Conservation (phyloP, 2,888 invertebrate genomes). For the Acrobasis repandana region DNA sequence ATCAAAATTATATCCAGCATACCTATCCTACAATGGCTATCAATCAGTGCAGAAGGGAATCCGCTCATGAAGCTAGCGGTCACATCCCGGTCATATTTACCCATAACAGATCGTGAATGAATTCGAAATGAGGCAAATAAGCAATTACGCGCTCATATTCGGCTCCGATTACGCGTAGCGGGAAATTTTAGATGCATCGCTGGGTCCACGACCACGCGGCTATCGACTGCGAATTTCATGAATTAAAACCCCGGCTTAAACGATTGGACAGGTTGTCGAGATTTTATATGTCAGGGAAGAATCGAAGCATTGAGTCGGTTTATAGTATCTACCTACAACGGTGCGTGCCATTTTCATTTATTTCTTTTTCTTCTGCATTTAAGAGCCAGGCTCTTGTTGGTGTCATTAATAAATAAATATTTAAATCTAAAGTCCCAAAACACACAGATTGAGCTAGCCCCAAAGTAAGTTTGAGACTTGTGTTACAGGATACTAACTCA, state of each 20-base stretch:
- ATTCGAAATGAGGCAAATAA: slow-evolving; percentile 78
- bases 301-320: not conserved
- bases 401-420: no score
- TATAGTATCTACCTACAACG: no score
- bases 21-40: not conserved
- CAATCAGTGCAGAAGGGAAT: slow-evolving; percentile 35
- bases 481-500: no score
- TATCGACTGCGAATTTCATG: slow-evolving; percentile 4
- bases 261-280: slow-evolving; percentile 7
- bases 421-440: no score
- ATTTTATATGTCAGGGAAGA: not conserved
- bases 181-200: slow-evolving; percentile 61
- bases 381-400: no score
- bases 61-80: slow-evolving; percentile 38
- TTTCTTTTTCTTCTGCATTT: no score
- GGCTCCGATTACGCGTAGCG: slow-evolving; percentile 67
- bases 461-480: no score
- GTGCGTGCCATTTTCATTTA: no score
- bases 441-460: no score
- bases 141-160: slow-evolving; percentile 74
- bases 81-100: slow-evolving; percentile 41
- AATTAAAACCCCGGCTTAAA: not conserved
- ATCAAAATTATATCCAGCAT: no score
- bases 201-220: slow-evolving; percentile 38
- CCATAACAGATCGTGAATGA: slow-evolving; percentile 56